phyloP scores from a whole-genome alignment of 2,888 invertebrate species.

The Balanococcus diminutus region DNA sequence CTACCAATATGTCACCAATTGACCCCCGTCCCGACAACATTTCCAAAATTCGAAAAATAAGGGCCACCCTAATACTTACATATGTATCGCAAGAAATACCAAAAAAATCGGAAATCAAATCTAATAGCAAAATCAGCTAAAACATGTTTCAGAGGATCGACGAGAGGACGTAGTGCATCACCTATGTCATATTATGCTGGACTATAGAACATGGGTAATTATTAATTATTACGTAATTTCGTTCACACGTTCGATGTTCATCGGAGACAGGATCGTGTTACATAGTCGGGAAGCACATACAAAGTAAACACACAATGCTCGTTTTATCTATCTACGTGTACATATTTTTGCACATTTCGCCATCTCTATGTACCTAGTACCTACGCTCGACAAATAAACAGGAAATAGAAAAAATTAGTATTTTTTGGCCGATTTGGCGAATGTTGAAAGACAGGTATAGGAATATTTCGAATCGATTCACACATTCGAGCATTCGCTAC shows the following conservation, averaged over 20 bases:
- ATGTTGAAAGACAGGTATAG: neutral
- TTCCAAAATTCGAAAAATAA: no score
- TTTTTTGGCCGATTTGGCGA: neutral
- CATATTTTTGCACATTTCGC: neutral
- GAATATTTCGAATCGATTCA: neutral
- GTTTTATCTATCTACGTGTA: neutral
- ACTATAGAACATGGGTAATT: no score
- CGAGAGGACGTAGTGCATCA: no score
- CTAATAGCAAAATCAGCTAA: no score
- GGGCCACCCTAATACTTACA: no score
- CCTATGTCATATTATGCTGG: no score
- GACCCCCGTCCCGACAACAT: no score
- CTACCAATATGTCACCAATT: no score
- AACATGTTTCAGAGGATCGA: no score
- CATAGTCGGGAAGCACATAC: neutral
- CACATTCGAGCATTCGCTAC: neutral
- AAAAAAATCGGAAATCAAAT: no score
- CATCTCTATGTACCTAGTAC: neutral
- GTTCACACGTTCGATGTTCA: slow-evolving; percentile 19
- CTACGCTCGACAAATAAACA: neutral
- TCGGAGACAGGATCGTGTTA: slow-evolving; percentile 3
- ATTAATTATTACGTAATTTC: slow-evolving; percentile 29
- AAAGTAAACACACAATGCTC: neutral
- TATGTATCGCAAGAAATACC: no score
- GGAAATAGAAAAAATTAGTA: slow-evolving; percentile 6